phyloP scores from a whole-genome alignment of 2,888 invertebrate genomes.

The Psylliodes chrysocephalus region DNA sequence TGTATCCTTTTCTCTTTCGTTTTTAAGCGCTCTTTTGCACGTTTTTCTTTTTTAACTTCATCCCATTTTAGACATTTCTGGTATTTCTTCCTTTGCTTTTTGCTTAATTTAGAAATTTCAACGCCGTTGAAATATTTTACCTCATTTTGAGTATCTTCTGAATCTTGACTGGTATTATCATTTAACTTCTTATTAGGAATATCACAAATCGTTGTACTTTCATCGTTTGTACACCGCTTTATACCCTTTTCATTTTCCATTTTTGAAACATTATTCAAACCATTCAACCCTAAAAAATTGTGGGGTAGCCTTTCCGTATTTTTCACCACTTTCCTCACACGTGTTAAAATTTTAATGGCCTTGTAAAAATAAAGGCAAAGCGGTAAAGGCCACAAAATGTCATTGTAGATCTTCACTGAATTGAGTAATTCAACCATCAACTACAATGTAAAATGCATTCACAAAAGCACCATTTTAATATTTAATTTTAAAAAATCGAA shows the following conservation, averaged over 20 bases:
- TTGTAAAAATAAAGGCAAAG: too few species aligned
- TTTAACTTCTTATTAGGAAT: neutral
- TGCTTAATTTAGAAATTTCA: constrained; percentile 61
- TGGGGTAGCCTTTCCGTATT: too few species aligned
- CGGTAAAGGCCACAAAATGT: too few species aligned
- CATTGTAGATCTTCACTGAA: too few species aligned
- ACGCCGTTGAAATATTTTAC: constrained; percentile 59
- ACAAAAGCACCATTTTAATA: too few species aligned
- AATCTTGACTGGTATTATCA: neutral
- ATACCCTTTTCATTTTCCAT: neutral
- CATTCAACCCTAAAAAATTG: too few species aligned
- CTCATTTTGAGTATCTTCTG: constrained; percentile 8
- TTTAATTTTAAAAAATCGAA: too few species aligned
- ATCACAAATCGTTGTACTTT: neutral
- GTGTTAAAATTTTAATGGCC: too few species aligned
- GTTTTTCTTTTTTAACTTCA: constrained; percentile 74
- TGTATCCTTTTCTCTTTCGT: constrained; percentile 76
- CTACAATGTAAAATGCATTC: too few species aligned
- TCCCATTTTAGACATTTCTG: constrained; percentile 78
- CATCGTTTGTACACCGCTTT: neutral
- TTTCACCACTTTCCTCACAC: neutral
- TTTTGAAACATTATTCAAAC: neutral
- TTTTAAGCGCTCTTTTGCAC: constrained; percentile 73
- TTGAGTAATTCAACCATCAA: too few species aligned
- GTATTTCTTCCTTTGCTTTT: constrained; percentile 62